Evolutionary conservation across 2,888 invertebrate genomes (phyloP), one percentile per base, ranked within the genome.

Genomic region (Acanthosepion pharaonis): DNA sequence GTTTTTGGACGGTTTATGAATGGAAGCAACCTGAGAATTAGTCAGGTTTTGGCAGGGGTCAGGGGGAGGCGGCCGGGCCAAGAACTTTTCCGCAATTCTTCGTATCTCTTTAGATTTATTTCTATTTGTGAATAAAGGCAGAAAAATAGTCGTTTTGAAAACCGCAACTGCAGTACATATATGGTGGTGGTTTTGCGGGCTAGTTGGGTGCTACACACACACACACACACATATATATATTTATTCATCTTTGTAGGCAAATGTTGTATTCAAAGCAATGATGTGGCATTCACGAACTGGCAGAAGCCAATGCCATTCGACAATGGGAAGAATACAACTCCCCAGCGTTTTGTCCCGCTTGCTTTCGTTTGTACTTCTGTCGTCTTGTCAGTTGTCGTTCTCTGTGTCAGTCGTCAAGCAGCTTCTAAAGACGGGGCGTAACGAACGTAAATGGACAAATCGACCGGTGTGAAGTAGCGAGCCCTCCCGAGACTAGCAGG

Each of bases 361-460:
- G 20, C n/a, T 4, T 78, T 33, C 33, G 78, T 33, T n/a, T n/a
- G 5, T 15, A 78, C 78, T n/a, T 33, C 11, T 33, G 8, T 78
- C n/a, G n/a, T 78, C n/a, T 78, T 78, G 78, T 78, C n/a, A 78
- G 33, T n/a, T 78, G 78, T n/a, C 78, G n/a, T 78, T n/a, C n/a
- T n/a, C n/a, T 15, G 1, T n/a, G n/a, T 18, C 9, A n/a, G n/a
- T n/a, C 78, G 11, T 78, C 78, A 15, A 33, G n/a, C 78, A n/a
- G 78, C 9, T 33, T 78, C 78, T n/a, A n/a, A n/a, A n/a, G 78
- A n/a, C n/a, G 78, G 78, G 18, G 28, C 28, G 28, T n/a, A 3
- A 8, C 78, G n/a, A 78, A 78, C 78, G 33, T 33, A 78, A 78
- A 78, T n/a, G 78, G n/a, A 2, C 18, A 33, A 78, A 78, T 78